Conservation (phyloP, 2,113 vertebrate species). For the Aviceda subcristata region DNA sequence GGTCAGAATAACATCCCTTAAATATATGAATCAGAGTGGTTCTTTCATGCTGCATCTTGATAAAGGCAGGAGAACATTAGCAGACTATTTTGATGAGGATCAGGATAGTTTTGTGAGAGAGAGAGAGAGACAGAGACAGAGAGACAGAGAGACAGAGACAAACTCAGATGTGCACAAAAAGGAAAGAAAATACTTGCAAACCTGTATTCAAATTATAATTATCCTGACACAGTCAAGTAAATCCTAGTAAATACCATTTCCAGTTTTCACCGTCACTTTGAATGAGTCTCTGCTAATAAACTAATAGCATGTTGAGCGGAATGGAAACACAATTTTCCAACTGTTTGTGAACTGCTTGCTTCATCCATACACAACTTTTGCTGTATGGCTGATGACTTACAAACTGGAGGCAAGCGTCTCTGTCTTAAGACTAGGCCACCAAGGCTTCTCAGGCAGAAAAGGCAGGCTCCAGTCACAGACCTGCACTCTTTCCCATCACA, state of each 20-base stretch:
- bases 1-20: background rate
- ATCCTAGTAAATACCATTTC: background rate
- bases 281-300: background rate
- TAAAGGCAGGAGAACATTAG: background rate
- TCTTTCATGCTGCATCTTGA: background rate
- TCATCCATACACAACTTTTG: background rate
- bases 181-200: background rate
- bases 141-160: too few species aligned
- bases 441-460: background rate
- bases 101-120: background rate
- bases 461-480: background rate
- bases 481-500: background rate
- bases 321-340: background rate
- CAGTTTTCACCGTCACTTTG: background rate
- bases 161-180: background rate
- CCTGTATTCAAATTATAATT: background rate
- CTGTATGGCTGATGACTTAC: background rate
- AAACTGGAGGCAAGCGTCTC: background rate
- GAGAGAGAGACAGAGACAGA: too few species aligned
- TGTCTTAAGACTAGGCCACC: background rate
- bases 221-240: background rate
- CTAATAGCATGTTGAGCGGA: background rate
- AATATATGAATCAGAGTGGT: background rate
- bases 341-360: background rate
- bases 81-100: background rate